Evolutionary conservation across 2,113 vertebrate genomes (phyloP), one percentile per base, ranked within the genome.

Genomic region (Phalacrocorax brasilianus): DNA sequence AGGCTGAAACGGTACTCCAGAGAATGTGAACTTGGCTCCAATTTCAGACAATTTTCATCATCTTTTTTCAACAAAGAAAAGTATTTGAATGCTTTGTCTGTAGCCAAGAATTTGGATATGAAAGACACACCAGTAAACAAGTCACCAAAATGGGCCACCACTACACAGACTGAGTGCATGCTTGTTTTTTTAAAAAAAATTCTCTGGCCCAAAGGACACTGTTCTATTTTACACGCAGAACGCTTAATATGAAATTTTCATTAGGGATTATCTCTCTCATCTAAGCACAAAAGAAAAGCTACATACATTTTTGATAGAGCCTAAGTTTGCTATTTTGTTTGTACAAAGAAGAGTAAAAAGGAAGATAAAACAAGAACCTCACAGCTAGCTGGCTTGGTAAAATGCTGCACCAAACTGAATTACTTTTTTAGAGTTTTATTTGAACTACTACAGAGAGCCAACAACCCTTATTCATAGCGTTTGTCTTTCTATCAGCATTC

Each of bases 221-320:
- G 30, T 65, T 93, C 74, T 45, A 80, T 88, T 96, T 92, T 83
- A 91, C 21, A 91, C 35, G 93, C n/a, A 88, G 78, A 93, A 96
- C 87, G 77, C 45, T 93, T 93, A 95, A 96, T 68, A n/a, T 65
- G 83, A 91, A 85, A 75, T 73, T 97, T 92, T 95, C 91, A 81
- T 89, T 95, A 78, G 65, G 78, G 91, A 97, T 89, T 85, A 24
- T 95, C 73, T 96, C 88, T 85, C 84, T 95, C 88, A 95, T 94
- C 92, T 75, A 75, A 88, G 95, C 89, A 84, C 91, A 95, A 94
- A 96, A 96, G 85, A 70, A 91, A 96, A 96, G 67, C 91, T 93
- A 94, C 90, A 81, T 90, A 87, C 68, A 89, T 94, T 97, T 97
- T 89, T 96, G 95, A 97, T 24, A 96, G 80, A 95, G 85, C n/a